A percentile compares a stretch with the other conserved stretches of the same genome.
Evolutionary conservation across 1,140 invertebrate genomes (phyloP).

Genomic region (Dendroctonus valens): DNA sequence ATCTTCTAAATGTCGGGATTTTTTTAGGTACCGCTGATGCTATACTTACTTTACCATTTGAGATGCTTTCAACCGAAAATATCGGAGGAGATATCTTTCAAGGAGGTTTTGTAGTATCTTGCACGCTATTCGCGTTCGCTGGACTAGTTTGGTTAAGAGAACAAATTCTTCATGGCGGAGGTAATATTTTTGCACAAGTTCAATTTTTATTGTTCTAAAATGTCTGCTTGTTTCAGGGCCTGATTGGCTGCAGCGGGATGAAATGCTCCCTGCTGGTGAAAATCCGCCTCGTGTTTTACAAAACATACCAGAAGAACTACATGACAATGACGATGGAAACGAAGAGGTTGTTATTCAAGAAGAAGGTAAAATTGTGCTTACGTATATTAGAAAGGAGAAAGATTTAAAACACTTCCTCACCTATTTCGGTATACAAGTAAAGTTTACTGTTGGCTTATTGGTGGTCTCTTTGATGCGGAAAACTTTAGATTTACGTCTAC

Average conservation of each 20-base stretch:
- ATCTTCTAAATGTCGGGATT: slow-evolving; percentile 54
- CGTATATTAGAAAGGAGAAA: too few species aligned
- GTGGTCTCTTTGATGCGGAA: too few species aligned
- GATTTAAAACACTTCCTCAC: too few species aligned
- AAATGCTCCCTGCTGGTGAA: slow-evolving; percentile 27
- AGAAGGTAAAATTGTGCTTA: slow-evolving; percentile 12
- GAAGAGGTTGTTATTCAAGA: slow-evolving; percentile 6
- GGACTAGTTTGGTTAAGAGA: slow-evolving; percentile 96
- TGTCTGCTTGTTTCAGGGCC: slow-evolving; percentile 16
- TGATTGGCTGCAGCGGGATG: slow-evolving; percentile 42
- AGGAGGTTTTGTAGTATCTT: slow-evolving; percentile 94
- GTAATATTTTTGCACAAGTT: slow-evolving; percentile 43
- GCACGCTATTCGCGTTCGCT: slow-evolving; percentile 95
- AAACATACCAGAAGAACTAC: slow-evolving; percentile 40
- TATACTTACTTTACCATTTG: slow-evolving; percentile 82
- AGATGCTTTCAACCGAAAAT: slow-evolving; percentile 92
- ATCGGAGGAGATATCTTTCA: slow-evolving; percentile 91
- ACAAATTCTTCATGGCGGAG: slow-evolving; percentile 96
- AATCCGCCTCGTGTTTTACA: slow-evolving; percentile 27
- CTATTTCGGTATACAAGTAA: too few species aligned
- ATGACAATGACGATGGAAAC: slow-evolving; percentile 37
- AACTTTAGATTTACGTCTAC: too few species aligned
- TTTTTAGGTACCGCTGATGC: slow-evolving; percentile 79
- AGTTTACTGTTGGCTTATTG: too few species aligned
- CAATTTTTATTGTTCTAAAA: too few species aligned